Evolutionary conservation across 2,797 vertebrate genomes (phyloP), one percentile per base, ranked within the genome.

Genomic region (Cynodonichthys magdalenae): DNA sequence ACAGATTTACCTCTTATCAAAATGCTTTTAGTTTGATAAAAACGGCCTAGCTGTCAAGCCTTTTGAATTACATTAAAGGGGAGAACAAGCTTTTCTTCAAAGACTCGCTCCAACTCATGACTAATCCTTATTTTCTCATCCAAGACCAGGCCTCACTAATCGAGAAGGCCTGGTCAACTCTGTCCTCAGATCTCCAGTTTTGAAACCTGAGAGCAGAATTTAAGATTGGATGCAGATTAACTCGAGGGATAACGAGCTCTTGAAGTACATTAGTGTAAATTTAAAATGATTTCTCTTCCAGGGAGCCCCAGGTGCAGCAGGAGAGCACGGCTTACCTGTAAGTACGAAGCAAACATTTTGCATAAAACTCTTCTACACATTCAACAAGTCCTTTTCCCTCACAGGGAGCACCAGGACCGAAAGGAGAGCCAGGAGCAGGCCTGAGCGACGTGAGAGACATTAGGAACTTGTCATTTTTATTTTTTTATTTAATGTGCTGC

Each of bases 341-440:
- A 96, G 95, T 96, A 89, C 18, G 8, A 61, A 28, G 3, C 56
- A 52, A 41, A 50, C 64, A 20, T 53, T 53, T 49, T 50, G 39
- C 20, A 27, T 34, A n/a, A 58, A 54, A 50, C 27, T 47, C 15
- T 39, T 54, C 45, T 45, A 14, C 34, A n/a, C 18, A 50, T 7
- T 52, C 63, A 34, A 78, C 54, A 15, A 45, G 39, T 50, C 59
- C 53, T 59, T 64, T 61, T 42, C 8, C 44, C 71, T 82, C 65
- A 63, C 77, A 96, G 95, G 96, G 96, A 75, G 81, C 89, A 55
- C 91, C 92, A 1, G 96, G 95, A 53, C 90, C 76, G 68, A 96
- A 96, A 84, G 96, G 95, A 66, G 95, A 96, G 69, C 93, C 94
- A 61, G 95, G 94, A 77, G 92, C 94, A 42, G 92, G 90, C 79